Percentiles rank a stretch among this genome's conserved stretches.
phyloP scores from a whole-genome alignment of 2,113 vertebrate genomes.

The Gobio gobio region DNA sequence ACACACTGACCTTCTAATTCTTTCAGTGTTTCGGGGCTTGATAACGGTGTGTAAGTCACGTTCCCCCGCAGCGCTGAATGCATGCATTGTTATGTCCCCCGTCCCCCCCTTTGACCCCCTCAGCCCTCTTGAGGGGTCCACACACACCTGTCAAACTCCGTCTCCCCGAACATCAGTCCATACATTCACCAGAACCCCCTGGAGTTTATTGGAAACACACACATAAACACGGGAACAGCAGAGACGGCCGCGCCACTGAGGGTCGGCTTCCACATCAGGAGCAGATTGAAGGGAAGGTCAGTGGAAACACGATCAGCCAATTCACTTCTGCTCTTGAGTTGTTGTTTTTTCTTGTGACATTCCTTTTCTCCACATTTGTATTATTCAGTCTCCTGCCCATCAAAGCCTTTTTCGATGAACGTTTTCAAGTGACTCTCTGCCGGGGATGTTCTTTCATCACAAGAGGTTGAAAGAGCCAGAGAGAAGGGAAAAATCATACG shows the following conservation, averaged over 20 bases:
- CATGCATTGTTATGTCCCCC: slow-evolving; percentile 34
- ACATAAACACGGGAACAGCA: background rate
- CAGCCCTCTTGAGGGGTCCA: slow-evolving; percentile 20
- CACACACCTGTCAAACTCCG: slow-evolving; percentile 53
- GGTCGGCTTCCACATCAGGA: slow-evolving; percentile 33
- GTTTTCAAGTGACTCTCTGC: slow-evolving; percentile 22
- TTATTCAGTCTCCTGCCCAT: slow-evolving; percentile 51
- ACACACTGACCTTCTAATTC: slow-evolving; percentile 26
- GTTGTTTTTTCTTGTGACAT: background rate
- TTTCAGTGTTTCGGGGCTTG: background rate
- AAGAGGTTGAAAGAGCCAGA: background rate
- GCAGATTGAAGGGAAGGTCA: slow-evolving; percentile 21
- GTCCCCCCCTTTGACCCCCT: slow-evolving; percentile 42
- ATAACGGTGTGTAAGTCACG: slow-evolving; percentile 32
- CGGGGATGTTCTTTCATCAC: slow-evolving; percentile 18
- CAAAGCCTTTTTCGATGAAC: background rate
- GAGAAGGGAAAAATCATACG: background rate
- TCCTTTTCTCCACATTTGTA: background rate
- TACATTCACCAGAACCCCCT: slow-evolving; percentile 42
- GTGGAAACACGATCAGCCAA: slow-evolving; percentile 25
- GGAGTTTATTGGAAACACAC: slow-evolving; percentile 55
- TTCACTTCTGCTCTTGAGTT: background rate
- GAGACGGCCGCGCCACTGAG: background rate
- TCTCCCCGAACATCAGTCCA: slow-evolving; percentile 43
- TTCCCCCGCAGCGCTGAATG: slow-evolving; percentile 40